phyloP scores from a whole-genome alignment of 2,113 vertebrate genomes.

The Neodon shergylaensis region DNA sequence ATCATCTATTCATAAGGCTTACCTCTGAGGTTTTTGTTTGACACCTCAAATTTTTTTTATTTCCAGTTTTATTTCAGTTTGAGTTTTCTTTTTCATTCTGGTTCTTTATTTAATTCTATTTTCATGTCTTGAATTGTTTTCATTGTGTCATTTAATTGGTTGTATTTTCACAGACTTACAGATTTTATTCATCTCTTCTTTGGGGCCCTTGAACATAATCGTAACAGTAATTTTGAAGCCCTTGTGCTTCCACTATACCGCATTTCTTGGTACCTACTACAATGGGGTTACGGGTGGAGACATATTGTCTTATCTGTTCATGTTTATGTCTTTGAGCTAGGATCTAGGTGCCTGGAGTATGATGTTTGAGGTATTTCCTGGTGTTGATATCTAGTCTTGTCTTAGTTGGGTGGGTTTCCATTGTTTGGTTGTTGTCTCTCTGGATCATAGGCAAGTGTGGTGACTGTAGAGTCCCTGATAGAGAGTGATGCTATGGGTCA shows the following conservation, averaged over 20 bases:
- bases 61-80: neutral
- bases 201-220: neutral
- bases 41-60: neutral
- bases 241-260: neutral
- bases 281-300: neutral
- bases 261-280: neutral
- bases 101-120: neutral
- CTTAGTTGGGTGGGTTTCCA: neutral
- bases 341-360: neutral
- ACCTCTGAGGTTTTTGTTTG: neutral
- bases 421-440: neutral
- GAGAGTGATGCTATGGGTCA: neutral
- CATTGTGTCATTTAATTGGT: neutral
- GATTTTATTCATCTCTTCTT: neutral
- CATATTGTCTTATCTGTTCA: neutral
- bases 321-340: neutral
- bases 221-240: neutral
- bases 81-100: neutral
- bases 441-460: neutral
- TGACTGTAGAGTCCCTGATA: neutral
- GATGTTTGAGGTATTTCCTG: neutral
- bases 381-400: neutral
- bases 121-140: neutral
- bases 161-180: neutral
- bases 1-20: neutral